phyloP scores from a whole-genome alignment of 2,113 vertebrate species.

The Chloebia gouldiae region DNA sequence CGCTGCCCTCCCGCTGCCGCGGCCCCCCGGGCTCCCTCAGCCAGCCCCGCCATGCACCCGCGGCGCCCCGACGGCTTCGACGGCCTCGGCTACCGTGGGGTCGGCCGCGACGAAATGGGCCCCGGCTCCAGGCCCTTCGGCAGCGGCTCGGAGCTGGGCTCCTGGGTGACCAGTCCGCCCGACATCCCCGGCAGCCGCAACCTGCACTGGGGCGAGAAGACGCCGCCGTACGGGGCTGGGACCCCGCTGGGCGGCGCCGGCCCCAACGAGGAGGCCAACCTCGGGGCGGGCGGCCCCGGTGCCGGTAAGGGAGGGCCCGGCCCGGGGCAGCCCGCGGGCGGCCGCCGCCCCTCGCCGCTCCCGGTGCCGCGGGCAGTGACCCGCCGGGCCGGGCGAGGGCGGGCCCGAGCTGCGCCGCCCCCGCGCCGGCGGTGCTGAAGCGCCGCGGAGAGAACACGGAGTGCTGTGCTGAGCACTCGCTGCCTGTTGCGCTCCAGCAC shows the following conservation, averaged over 20 bases:
- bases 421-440: no score
- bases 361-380: background rate
- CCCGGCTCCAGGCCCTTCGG: slow-evolving; percentile 75
- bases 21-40: no score
- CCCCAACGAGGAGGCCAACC: slow-evolving; percentile 63
- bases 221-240: slow-evolving; percentile 77
- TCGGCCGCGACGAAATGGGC: slow-evolving; percentile 78
- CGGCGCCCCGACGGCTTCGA: slow-evolving; percentile 91
- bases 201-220: slow-evolving; percentile 86
- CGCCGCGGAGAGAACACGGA: fast-evolving
- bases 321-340: background rate
- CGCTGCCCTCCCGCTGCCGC: background rate
- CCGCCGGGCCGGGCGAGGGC: background rate
- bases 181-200: slow-evolving; percentile 96
- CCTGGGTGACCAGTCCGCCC: slow-evolving; percentile 91
- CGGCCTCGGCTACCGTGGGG: slow-evolving; percentile 84
- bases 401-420: background rate
- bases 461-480: no score
- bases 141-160: slow-evolving; percentile 74
- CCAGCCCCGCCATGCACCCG: slow-evolving; percentile 77
- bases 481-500: background rate
- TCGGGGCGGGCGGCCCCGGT: slow-evolving; percentile 29
- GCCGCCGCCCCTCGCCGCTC: background rate
- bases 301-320: slow-evolving; percentile 61
- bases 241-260: slow-evolving; percentile 57